Evolutionary conservation across 1,140 invertebrate species (phyloP), one percentile per base, ranked within the genome.

Genomic region (Macrobrachium nipponense): DNA sequence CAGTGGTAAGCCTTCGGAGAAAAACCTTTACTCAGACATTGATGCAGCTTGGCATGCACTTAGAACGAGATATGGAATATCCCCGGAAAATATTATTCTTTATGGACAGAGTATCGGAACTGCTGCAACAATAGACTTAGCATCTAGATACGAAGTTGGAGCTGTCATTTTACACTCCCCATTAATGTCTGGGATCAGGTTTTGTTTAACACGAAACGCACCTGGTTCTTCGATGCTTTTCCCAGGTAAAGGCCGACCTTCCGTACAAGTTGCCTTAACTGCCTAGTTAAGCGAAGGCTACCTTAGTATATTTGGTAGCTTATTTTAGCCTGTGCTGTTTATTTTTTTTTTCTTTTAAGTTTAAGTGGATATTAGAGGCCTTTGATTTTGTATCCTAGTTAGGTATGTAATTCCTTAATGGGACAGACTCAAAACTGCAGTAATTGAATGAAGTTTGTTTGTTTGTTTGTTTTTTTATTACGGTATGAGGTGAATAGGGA

Each of bases 221-320:
- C 98, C 20, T 99, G 98, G 98, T 99, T 99, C 92, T 99, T 99
- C 92, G 98, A 99, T 94, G 98, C 97, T 89, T 99, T 99, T 93
- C 97, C 98, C 89, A 99, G 97, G 97, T 98, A 92, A n/a, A 93
- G 90, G 89, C 27, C 4, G 27, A 51, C 93, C 92, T 72, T 92
- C 92, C 87, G 91, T 23, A 14, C 17, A n/a, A 51, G n/a, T 27
- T 76, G 15, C 7, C n/a, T 76, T 23, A 2, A n/a, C n/a, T n/a
- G 27, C 1, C 27, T 36, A 36, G 4, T 36, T 0, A 51, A 59
- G 43, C 0, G 10, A 6, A 27, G n/a, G 43, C 43, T 44, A 27
- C n/a, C n/a, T n/a, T n/a, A n/a, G n/a, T n/a, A n/a, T n/a, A n/a
- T n/a, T n/a, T n/a, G n/a, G n/a, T 36, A 36, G 27, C 27, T 2